A percentile compares a stretch with the other conserved stretches of the same genome.
phyloP scores from a whole-genome alignment of 2,888 invertebrate genomes.

The Caenorhabditis wallacei region DNA sequence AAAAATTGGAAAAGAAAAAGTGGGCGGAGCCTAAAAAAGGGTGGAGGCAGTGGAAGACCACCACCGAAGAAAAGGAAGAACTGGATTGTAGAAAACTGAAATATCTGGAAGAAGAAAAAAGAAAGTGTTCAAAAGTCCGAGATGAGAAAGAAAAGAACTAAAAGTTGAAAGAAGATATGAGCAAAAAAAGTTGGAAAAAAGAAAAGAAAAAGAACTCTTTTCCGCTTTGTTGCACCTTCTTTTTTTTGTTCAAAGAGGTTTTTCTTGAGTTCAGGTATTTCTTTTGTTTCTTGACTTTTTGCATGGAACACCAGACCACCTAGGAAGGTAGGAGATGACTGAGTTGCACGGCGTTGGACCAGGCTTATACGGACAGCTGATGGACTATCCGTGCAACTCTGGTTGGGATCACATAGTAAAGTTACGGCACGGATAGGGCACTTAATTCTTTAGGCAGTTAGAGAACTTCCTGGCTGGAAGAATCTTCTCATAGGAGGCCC shows the following conservation, averaged over 20 bases:
- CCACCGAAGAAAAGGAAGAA: constrained; percentile 4
- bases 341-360: no score
- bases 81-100: background rate
- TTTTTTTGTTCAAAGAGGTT: background rate
- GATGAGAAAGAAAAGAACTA: background rate
- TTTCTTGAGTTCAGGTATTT: constrained; percentile 2
- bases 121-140: background rate
- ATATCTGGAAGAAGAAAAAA: background rate
- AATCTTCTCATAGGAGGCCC: no score
- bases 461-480: no score
- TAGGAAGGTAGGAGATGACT: background rate
- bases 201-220: background rate
- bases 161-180: constrained; percentile 30
- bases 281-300: background rate
- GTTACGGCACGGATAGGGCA: no score
- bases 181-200: background rate
- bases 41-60: background rate
- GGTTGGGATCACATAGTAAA: no score
- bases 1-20: constrained; percentile 11
- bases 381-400: no score
- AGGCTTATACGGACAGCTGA: no score
- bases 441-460: no score
- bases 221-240: constrained; percentile 37
- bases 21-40: constrained; percentile 31
- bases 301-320: background rate